Evolutionary conservation across 2,888 invertebrate species (phyloP), one percentile per base, ranked within the genome.

Genomic region (Pterostichus niger): DNA sequence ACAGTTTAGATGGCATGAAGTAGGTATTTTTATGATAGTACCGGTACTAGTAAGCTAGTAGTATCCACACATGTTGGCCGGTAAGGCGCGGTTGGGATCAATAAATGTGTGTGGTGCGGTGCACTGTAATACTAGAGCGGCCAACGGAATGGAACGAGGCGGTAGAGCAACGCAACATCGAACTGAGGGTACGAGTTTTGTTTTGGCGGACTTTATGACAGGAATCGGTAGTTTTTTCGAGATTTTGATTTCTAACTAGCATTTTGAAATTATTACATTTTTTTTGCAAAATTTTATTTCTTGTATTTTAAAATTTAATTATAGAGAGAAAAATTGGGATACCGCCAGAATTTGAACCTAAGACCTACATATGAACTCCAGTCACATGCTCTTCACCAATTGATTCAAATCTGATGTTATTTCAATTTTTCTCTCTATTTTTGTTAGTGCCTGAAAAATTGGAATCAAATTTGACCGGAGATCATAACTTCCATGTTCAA

Each of bases 11-110:
- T 15, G 56, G 13, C 52, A 54, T 76, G 54, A 76, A 40, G 44
- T 77, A 77, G 15, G 24, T 56, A 77, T 77, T 77, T 77, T 77
- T 77, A 77, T 77, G 77, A 77, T 77, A 77, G 77, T 77, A 77
- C 77, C 40, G 44, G 77, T 56, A 77, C 77, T 77, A 71, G 68
- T 77, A 59, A 54, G 54, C 54, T 79, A 79, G 79, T 79, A 61
- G 52, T 80, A 80, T 33, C 17, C 80, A 80, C 80, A 80, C 80
- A 68, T 77, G 77, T 35, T 54, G 35, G 68, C 11, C 33, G n/a
- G 35, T 33, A 68, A 80, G 80, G 80, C 80, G 80, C 68, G 80
- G 80, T 80, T 68, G 6, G 24, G 80, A 80, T 80, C 80, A 80
- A 80, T 80, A 80, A 79, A 71, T 80, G 80, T 80, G 44, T 80